These are phyloP conservation scores for Campylorhamphus procurvoides DNA, from an alignment of 2,113 vertebrate species.

Conservation along the genomic window DNA sequence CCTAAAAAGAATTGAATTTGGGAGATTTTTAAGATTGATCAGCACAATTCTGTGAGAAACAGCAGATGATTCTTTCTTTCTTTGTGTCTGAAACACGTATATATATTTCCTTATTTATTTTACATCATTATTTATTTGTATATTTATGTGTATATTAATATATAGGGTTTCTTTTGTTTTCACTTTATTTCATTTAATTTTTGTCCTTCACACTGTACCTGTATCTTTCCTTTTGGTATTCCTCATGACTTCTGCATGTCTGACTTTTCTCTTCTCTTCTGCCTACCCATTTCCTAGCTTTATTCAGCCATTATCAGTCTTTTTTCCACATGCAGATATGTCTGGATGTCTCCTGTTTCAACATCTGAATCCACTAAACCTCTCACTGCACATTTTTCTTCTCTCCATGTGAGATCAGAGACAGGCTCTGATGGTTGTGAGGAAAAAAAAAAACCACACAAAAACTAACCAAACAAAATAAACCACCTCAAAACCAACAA, in stretches of 20 bases:
- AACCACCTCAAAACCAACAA: background rate
- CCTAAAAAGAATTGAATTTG: background rate
- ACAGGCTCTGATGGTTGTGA: background rate
- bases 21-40: background rate
- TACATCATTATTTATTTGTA: background rate
- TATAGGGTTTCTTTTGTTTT: background rate
- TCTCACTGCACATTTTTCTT: background rate
- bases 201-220: background rate
- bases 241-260: background rate
- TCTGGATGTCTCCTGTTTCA: background rate
- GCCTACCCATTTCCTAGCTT: background rate
- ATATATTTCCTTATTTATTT: background rate
- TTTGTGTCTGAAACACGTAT: background rate
- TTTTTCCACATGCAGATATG: background rate
- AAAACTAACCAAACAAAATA: background rate
- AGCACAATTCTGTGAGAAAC: background rate
- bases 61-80: background rate
- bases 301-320: background rate
- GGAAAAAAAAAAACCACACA: background rate
- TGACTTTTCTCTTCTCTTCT: background rate
- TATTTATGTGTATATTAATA: background rate
- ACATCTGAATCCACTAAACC: slow-evolving; percentile 18
- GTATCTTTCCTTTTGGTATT: background rate
- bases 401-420: background rate
- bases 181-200: background rate